These are phyloP conservation scores for Akabosia matsudoensis DNA, from an alignment of 1,140 invertebrate species.

Conservation along the genomic window DNA sequence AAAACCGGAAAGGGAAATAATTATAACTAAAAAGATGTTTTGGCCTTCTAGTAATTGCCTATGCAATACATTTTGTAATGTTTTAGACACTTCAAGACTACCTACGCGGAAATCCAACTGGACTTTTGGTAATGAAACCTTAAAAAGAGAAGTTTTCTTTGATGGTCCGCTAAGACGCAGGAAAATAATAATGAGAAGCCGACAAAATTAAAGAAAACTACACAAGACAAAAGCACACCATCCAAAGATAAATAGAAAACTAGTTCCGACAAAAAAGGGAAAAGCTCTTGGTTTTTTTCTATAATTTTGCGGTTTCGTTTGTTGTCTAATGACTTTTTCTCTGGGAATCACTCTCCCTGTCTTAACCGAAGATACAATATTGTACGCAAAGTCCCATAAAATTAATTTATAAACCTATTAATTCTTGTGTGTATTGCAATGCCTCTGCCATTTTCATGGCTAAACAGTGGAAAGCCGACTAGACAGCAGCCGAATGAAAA, in stretches of 20 bases:
- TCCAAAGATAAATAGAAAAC: not conserved
- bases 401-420: conserved; percentile 17
- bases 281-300: not conserved
- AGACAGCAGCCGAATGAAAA: no score
- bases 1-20: no score
- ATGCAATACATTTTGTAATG: no score
- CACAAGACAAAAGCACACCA: not conserved
- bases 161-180: not conserved
- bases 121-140: not conserved
- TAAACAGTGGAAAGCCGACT: not conserved
- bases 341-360: not conserved
- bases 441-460: not conserved
- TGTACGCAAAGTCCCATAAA: conserved; percentile 12
- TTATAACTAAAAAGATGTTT: no score
- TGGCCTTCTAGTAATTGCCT: no score
- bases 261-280: no score
- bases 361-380: not conserved
- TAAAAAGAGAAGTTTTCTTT: not conserved
- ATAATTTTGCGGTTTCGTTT: not conserved
- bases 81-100: no score
- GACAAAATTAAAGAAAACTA: not conserved
- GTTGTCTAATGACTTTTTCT: not conserved
- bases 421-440: not conserved
- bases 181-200: not conserved
- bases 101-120: no score